Percentiles rank a stretch among this genome's conserved stretches.
phyloP scores from a whole-genome alignment of 2,113 vertebrate genomes.

The Pterocles burchelli region DNA sequence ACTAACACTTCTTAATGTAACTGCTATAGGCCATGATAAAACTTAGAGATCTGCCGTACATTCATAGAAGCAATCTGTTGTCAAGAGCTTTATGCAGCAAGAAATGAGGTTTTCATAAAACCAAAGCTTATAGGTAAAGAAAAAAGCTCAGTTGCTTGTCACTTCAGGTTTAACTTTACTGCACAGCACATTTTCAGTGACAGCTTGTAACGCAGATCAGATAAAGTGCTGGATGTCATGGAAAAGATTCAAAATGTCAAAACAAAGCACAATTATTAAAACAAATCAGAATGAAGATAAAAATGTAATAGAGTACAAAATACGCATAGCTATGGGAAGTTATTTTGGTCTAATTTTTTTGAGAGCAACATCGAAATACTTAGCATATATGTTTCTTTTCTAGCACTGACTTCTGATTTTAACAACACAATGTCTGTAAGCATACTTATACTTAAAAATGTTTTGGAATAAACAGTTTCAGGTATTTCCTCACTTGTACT shows the following conservation, averaged over 20 bases:
- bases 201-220: constrained; percentile 23
- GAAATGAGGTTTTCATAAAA: not conserved
- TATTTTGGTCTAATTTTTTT: constrained; percentile 8
- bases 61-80: not conserved
- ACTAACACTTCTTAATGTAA: not conserved
- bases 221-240: constrained; percentile 18
- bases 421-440: not conserved
- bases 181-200: constrained; percentile 17
- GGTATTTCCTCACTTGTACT: not conserved
- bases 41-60: not conserved
- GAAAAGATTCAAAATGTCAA: constrained; percentile 51
- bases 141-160: not conserved
- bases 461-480: not conserved
- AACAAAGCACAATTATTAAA: constrained; percentile 59
- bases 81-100: not conserved
- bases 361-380: not conserved
- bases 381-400: not conserved
- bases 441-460: not conserved
- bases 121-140: not conserved
- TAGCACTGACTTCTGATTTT: not conserved
- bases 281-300: not conserved
- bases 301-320: constrained; percentile 17
- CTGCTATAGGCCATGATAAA: not conserved
- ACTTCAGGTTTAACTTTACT: constrained; percentile 22
- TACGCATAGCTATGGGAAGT: constrained; percentile 8